Base-by-base conservation (phyloP, 2,888 invertebrate genomes). In the Hydroisotoma schaefferi region DNA sequence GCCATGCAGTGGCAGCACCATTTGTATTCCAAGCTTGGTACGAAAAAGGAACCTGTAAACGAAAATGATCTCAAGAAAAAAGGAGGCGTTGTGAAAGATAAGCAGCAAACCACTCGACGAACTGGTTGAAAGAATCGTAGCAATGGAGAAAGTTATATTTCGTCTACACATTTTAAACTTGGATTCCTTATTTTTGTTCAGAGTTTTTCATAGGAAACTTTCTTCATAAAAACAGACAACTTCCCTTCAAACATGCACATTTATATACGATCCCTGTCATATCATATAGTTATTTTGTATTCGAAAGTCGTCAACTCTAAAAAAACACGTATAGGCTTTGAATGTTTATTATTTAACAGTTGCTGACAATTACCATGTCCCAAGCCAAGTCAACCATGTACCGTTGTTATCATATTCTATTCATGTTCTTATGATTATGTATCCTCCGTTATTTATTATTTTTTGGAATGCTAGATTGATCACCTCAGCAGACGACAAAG, bases 1-100 rank as follows among this genome's bases (percentile, higher is more conserved):
- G 93, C 94, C 76, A 98, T 97, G 89, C 94, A 94, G 2, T 99
- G 99, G 99, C 99, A 99, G 76, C 95, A 99, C 76, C 94, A 94
- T 74, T 80, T 99, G 3, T 99, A 99, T 80, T 92, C 93, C 70
- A 95, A 98, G 76, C 82, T 99, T 15, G 95, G 97, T 0, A 90
- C 88, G 67, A 87, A 90, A 76, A 87, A 87, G 71, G 86, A 86
- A 67, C 79, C 82, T 0, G 78, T 83, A 2, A 86, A 85, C 67
- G 80, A 80, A 46, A 65, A 67, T 75, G 68, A 68, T 56, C 63
- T 60, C 22, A 64, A 53, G 22, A 57, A 22, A 22, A 69, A 72
- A 53, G 60, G 60, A n/a, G 61, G 49, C 44, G 46, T 57, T 15
- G 61, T 53, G 25, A 68, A 58, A 28, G 70, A 64, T 47, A 72